phyloP scores from a whole-genome alignment of 2,113 vertebrate species.

The Motacilla alba region DNA sequence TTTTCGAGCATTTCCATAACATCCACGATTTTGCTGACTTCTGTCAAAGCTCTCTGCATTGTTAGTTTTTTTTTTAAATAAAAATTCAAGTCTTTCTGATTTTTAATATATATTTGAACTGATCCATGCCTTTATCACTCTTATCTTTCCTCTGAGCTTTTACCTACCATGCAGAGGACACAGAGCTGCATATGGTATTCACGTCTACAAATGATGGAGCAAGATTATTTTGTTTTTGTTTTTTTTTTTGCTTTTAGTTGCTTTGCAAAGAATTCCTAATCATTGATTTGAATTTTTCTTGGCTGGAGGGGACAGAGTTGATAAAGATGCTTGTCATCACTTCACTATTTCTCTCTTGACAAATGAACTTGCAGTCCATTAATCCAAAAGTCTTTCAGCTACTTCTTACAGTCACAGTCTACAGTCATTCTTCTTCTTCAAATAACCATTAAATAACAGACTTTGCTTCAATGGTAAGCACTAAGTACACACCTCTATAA shows the following conservation, averaged over 20 bases:
- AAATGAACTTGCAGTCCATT: not conserved
- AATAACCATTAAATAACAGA: not conserved
- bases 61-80: not conserved
- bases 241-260: not conserved
- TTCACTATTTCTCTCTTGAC: not conserved
- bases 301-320: not conserved
- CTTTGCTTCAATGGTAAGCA: not conserved
- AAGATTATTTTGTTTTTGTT: rapidly evolving
- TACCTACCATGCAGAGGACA: not conserved
- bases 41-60: not conserved
- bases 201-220: not conserved
- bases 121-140: not conserved
- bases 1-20: not conserved
- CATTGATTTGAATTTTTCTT: not conserved
- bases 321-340: not conserved
- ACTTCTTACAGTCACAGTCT: not conserved
- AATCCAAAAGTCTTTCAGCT: not conserved
- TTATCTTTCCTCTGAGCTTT: not conserved
- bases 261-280: not conserved
- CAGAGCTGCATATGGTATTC: not conserved
- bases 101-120: not conserved
- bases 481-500: not conserved
- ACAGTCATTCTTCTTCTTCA: not conserved
- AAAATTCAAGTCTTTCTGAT: not conserved
- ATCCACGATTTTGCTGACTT: not conserved